Base-by-base conservation (phyloP, 2,888 invertebrate genomes). In the Ditula angustiorana region DNA sequence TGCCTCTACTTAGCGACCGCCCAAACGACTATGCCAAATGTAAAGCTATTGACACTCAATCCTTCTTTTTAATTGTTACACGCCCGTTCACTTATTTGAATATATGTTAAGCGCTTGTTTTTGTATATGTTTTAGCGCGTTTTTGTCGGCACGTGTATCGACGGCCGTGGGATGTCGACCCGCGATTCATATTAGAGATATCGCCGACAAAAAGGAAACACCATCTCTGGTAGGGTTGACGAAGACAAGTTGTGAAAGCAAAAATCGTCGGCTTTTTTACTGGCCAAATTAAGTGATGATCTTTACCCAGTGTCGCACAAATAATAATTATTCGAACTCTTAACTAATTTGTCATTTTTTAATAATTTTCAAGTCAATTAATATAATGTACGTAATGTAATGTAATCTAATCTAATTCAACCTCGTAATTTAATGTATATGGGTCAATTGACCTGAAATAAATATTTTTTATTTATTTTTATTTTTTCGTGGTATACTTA, bases 101-200 rank as follows among this genome's bases (percentile, higher is more conserved):
- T 41, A 41, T 41, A 1, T 24, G 10, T 13, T 11, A 5, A 1
- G 23, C 3, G 16, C 49, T 28, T 44, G 56, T 53, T 61, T 60
- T 61, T 52, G 52, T 52, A 19, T 28, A 19, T 61, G 50, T 50
- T 41, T 26, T 37, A 21, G 24, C 30, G 16, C 23, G 13, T 23
- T 53, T 37, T 35, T 23, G 33, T 10, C 49, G 58, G 58, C 63
- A 58, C 50, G 50, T 52, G 63, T 63, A 58, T 16, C 33, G 53
- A 10, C 23, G 33, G 13, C 50, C 50, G 13, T 16, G 52, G 63
- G 63, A 52, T 58, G 50, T 33, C 63, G 63, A 63, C 63, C 63
- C 30, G 58, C 52, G 63, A 63, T 63, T 46, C 57, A 52, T 52
- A 50, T 58, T 24, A 33, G 13, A 50, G 58, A 63, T 63, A 62